phyloP scores from a whole-genome alignment of 2,113 vertebrate genomes.

The Chitala chitala region DNA sequence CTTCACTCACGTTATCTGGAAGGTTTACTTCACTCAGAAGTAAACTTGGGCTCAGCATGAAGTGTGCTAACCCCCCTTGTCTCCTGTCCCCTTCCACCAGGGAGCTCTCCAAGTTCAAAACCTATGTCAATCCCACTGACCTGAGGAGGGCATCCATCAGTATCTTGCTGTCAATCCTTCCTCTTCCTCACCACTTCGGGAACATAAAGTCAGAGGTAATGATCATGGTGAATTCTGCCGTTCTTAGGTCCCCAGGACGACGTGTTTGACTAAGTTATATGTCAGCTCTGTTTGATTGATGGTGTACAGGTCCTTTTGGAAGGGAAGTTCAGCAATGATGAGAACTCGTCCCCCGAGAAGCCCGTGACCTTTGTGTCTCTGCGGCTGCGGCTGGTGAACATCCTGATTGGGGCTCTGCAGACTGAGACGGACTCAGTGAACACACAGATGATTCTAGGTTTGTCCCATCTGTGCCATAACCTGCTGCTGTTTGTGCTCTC shows the following conservation, averaged over 20 bases:
- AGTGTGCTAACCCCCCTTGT: not conserved
- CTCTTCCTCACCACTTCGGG: constrained; percentile 94
- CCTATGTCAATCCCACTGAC: constrained; percentile 90
- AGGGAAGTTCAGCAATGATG: constrained; percentile 91
- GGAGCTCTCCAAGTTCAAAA: constrained; percentile 93
- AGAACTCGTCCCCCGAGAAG: constrained; percentile 79
- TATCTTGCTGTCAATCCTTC: constrained; percentile 86
- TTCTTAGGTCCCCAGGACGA: not conserved
- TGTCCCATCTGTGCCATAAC: no score
- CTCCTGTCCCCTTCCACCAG: constrained; percentile 61
- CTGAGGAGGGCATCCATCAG: constrained; percentile 90
- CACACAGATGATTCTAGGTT: constrained; percentile 94
- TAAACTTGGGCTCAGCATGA: not conserved
- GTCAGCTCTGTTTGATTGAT: no score
- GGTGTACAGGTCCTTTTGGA: constrained; percentile 88
- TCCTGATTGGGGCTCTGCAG: constrained; percentile 91
- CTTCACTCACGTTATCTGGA: no score
- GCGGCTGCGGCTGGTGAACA: constrained; percentile 88
- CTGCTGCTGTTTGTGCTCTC: no score
- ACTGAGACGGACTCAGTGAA: constrained; percentile 92
- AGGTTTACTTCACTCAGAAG: no score
- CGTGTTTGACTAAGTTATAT: not conserved
- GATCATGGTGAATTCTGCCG: no score
- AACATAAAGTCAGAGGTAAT: constrained; percentile 88
- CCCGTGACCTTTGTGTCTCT: constrained; percentile 88